These are phyloP conservation scores for Aplysia californica DNA, from an alignment of 1,140 invertebrate genomes.

Conservation along the genomic window DNA sequence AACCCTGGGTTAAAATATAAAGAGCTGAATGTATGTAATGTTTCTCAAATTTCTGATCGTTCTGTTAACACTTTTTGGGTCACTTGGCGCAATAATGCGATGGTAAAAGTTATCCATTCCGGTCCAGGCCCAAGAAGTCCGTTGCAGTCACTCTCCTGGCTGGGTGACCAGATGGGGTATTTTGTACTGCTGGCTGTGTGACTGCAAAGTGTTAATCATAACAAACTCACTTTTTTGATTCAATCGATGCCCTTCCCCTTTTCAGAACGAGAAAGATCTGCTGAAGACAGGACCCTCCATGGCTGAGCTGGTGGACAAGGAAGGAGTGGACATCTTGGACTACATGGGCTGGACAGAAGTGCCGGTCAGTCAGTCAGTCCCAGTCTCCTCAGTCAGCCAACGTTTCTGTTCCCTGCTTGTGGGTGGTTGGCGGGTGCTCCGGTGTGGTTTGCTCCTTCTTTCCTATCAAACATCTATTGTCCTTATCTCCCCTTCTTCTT, in stretches of 20 bases:
- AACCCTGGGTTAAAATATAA: too few species aligned
- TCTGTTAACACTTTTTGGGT: too few species aligned
- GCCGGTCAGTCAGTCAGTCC: slow-evolving; percentile 10
- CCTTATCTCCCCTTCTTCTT: neutral
- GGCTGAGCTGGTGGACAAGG: slow-evolving; percentile 42
- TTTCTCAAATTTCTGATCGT: too few species aligned
- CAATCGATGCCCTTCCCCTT: too few species aligned
- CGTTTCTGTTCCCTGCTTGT: neutral
- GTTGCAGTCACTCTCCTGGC: neutral
- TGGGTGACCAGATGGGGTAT: neutral
- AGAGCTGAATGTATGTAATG: too few species aligned
- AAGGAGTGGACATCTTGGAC: slow-evolving; percentile 45
- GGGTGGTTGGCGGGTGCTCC: neutral
- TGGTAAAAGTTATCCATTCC: neutral
- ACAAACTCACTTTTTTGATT: neutral
- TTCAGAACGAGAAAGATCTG: slow-evolving; percentile 46
- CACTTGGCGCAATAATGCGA: neutral
- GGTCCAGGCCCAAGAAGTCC: neutral
- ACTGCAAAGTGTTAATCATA: neutral
- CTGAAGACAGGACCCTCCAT: slow-evolving; percentile 40
- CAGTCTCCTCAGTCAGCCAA: too few species aligned
- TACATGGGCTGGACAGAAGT: slow-evolving; percentile 50
- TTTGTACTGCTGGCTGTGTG: too few species aligned
- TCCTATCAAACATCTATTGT: neutral
- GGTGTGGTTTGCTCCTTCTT: neutral